Conservation (phyloP, 1,140 invertebrate species). For the Orchesella cincta region DNA sequence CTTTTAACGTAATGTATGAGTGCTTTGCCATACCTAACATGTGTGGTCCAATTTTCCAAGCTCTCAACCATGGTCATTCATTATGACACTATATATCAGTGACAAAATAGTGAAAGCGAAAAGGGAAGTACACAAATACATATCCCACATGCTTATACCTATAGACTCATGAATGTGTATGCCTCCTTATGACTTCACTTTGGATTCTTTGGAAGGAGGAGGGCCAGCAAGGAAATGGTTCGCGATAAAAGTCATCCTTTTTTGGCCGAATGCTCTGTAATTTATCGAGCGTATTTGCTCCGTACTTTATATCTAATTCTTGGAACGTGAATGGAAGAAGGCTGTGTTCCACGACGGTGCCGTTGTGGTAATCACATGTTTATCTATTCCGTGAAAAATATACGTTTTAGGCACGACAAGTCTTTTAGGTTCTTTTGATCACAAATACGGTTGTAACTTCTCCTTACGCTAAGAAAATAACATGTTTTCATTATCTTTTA, state of each 20-base stretch:
- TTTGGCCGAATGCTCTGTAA: slow-evolving; percentile 25
- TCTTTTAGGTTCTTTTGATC: not conserved
- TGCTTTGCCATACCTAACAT: not conserved
- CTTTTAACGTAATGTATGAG: not conserved
- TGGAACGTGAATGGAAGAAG: too few species aligned
- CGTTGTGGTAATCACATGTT: not conserved
- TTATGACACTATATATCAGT: slow-evolving; percentile 30
- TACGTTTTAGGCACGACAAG: not conserved
- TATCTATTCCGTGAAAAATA: not conserved
- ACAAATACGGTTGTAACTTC: too few species aligned
- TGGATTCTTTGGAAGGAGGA: slow-evolving; percentile 1
- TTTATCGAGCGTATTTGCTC: slow-evolving; percentile 26
- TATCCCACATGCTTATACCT: not conserved
- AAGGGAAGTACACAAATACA: too few species aligned
- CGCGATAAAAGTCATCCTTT: slow-evolving; percentile 26
- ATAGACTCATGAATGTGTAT: not conserved
- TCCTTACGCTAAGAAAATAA: too few species aligned
- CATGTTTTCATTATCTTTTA: not conserved
- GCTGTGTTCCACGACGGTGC: too few species aligned
- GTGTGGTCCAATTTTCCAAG: slow-evolving; percentile 27
- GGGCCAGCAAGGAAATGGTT: slow-evolving; percentile 17
- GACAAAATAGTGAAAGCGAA: slow-evolving; percentile 19
- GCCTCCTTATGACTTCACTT: not conserved
- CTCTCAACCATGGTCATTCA: slow-evolving; percentile 25
- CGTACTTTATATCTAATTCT: too few species aligned